Evolutionary conservation across 53 echinoderm and acorn worm species (phyloP), one percentile per base, ranked within the genome.

Genomic region (Patiria pectinifera): DNA sequence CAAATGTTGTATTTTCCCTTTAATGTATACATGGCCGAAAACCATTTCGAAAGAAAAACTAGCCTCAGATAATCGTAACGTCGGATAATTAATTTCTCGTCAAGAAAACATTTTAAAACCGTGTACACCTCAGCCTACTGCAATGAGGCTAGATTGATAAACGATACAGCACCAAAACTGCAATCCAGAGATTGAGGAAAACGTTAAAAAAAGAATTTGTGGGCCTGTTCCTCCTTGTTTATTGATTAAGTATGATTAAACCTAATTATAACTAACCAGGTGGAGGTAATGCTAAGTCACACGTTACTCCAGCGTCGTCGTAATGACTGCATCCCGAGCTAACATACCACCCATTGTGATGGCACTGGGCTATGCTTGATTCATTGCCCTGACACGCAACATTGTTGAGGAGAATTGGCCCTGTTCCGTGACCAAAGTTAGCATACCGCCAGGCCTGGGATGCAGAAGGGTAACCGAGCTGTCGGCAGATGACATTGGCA

Each of bases 401-500:
- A 25, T 83, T 75, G 81, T 61, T 83, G 4, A 93, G 66, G 61
- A 83, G 71, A 48, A 93, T 78, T 35, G 70, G 82, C 49, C 93
- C 93, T 18, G 85, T 53, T 13, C 93, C 93, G 12, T 47, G 76
- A 4, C 93, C 93, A 61, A 93, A 93, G 60, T 59, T 76, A 62
- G 83, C 89, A 25, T 60, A 35, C 21, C 47, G 12, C 18, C 61
- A 26, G 16, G 93, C 89, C 24, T 76, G 61, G 21, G 76, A 26
- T 11, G 89, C 93, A 11, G 83, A 89, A 18, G 62, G 72, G 26
- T 83, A 93, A 46, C 93, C 93, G 4, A 93, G 89, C 60, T 83
- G 78, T n/a, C 77, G 74, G n/a, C 93, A 93, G 84, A 89, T 84
- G 35, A 93, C 93, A 16, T 58, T 84, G 18, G 89, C 93, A 69